These are phyloP conservation scores for Clostera curtula DNA, from an alignment of 2,888 invertebrate genomes.

Conservation along the genomic window DNA sequence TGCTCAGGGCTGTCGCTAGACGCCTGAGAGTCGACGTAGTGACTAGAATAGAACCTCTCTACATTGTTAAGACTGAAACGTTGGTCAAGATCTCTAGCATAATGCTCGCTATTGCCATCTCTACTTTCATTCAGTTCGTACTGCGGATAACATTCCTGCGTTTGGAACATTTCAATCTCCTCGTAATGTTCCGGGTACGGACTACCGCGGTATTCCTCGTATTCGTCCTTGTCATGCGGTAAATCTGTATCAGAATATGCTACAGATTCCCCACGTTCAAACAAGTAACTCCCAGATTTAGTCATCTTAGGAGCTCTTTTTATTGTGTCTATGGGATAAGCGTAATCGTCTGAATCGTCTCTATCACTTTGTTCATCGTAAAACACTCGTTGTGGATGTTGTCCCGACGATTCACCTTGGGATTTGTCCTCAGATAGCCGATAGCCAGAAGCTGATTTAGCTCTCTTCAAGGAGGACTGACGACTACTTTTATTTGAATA, in stretches of 20 bases:
- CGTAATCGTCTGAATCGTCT: constrained; percentile 68
- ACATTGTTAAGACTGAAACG: constrained; percentile 68
- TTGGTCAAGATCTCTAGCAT: constrained; percentile 58
- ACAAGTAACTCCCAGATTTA: constrained; percentile 57
- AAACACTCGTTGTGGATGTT: constrained; percentile 45
- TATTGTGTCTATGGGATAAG: constrained; percentile 68
- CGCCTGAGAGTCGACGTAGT: constrained; percentile 77
- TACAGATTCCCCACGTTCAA: constrained; percentile 60
- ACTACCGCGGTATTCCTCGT: constrained; percentile 60
- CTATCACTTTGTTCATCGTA: constrained; percentile 63
- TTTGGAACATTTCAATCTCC: constrained; percentile 61
- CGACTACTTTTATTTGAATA: constrained; percentile 68
- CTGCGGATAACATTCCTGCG: constrained; percentile 65
- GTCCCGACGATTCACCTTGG: constrained; percentile 50
- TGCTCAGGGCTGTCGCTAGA: constrained; percentile 81
- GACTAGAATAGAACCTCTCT: constrained; percentile 65
- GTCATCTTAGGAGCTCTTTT: constrained; percentile 64
- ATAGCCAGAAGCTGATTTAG: constrained; percentile 47
- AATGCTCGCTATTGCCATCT: constrained; percentile 39
- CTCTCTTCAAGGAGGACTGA: constrained; percentile 63
- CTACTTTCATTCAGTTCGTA: constrained; percentile 46
- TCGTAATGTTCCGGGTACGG: constrained; percentile 68
- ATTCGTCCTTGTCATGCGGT: constrained; percentile 59
- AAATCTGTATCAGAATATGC: constrained; percentile 64
- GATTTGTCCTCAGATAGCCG: constrained; percentile 54